Evolutionary conservation across 2,797 vertebrate species (phyloP).

Genomic region (Petrocephalus sullivani): DNA sequence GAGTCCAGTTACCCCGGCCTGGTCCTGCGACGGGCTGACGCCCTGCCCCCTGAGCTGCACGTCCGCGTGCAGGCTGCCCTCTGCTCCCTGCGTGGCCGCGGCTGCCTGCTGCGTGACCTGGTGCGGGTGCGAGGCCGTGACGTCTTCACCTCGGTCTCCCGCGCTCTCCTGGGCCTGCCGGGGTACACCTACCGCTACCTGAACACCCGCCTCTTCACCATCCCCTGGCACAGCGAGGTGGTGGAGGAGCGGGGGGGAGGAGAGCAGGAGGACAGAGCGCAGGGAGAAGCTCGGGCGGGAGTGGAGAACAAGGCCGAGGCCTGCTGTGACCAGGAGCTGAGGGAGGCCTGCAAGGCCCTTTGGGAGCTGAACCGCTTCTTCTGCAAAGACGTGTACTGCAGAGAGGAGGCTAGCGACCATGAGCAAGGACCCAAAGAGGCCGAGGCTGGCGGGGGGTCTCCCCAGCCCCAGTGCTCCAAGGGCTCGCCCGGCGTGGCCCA

Average conservation of each 20-base stretch:
- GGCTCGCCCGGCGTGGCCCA: constrained; percentile 37
- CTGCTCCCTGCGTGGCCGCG: constrained; percentile 62
- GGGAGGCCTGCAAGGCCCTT: constrained; percentile 77
- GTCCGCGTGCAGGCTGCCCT: constrained; percentile 73
- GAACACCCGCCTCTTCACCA: constrained; percentile 88
- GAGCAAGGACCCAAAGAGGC: constrained; percentile 39
- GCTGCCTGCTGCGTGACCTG: constrained; percentile 83
- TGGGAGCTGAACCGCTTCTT: constrained; percentile 86
- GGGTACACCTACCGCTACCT: constrained; percentile 92
- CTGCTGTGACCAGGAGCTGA: constrained; percentile 73
- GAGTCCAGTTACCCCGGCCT: constrained; percentile 84
- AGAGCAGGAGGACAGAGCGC: constrained; percentile 46
- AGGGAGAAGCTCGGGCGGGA: constrained; percentile 43
- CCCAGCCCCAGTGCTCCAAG: constrained; percentile 29
- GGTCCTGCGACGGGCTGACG: constrained; percentile 66
- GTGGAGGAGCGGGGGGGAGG: constrained; percentile 6
- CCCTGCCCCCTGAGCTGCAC: constrained; percentile 73
- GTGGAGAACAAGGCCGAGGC: constrained; percentile 32
- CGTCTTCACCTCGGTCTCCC: constrained; percentile 83
- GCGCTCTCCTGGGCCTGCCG: constrained; percentile 78
- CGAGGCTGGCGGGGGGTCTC: constrained; percentile 37
- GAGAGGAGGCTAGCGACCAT: constrained; percentile 29
- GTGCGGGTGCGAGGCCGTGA: constrained; percentile 89
- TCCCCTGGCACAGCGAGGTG: constrained; percentile 82
- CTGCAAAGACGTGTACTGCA: constrained; percentile 59